Evolutionary conservation across 2,888 invertebrate genomes (phyloP), one percentile per base, ranked within the genome.

Genomic region (Polydrusus cervinus): DNA sequence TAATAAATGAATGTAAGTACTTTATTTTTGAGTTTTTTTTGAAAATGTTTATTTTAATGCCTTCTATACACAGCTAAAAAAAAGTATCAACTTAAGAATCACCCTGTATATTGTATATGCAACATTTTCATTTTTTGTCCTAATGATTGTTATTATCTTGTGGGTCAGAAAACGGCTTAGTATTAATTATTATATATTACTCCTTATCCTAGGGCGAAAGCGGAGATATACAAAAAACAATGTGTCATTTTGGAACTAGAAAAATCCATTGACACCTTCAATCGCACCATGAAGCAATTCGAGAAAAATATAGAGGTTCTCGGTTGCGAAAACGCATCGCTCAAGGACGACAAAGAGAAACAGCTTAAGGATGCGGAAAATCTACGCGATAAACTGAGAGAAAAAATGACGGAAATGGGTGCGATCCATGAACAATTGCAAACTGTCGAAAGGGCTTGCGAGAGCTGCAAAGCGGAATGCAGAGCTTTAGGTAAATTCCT

Each of bases 191-290:
- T 55, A 34, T 8, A 3, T 43, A 55, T 30, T 20, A 16, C 8
- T 14, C 20, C 14, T n/a, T 43, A 43, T 43, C 13, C 10, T n/a
- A 75, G 75, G 30, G n/a, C 78, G 53, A 67, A 74, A 65, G 18
- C 60, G 10, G 78, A 78, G 47, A 8, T 70, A 47, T 5, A 13
- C 14, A 78, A 73, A 53, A 78, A 78, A 51, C 77, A 78, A 71
- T 34, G 16, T 20, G 74, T 78, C 11, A 78, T 78, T 16, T n/a
- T 11, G 5, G 71, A 78, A 60, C 57, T 78, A 5, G 74, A 78
- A 67, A 47, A 65, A 43, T 68, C 67, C 20, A 16, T 78, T 34
- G 75, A 77, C 45, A 60, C 14, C 8, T 74, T 75, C 34, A 76
- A 74, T 18, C 13, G 66, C 18, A 70, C 61, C 9, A 62, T 78